Percentiles rank a stretch among this genome's conserved stretches.
Evolutionary conservation across 2,888 invertebrate species (phyloP).

Genomic region (Tenthredo mesomela): DNA sequence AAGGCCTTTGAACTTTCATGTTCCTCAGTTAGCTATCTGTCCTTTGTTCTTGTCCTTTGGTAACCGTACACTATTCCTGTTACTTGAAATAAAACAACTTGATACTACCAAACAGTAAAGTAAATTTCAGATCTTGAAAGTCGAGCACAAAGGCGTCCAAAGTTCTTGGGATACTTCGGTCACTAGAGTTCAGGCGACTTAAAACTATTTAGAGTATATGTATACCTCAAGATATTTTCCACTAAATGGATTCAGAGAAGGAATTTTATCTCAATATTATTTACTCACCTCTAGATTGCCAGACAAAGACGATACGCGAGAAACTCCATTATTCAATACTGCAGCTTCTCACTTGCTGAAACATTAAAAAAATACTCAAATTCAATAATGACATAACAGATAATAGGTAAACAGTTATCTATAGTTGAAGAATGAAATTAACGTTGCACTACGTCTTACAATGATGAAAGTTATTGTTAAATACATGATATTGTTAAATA

Average conservation of each 20-base stretch:
- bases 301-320: neutral
- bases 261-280: neutral
- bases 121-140: slow-evolving; percentile 30
- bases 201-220: neutral
- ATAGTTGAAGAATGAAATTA: too few species aligned
- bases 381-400: neutral
- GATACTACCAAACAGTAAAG: neutral
- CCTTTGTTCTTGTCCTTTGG: slow-evolving; percentile 16
- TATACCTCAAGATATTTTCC: neutral
- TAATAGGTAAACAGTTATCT: too few species aligned
- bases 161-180: slow-evolving; percentile 5
- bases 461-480: neutral
- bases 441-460: neutral
- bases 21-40: neutral
- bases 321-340: neutral
- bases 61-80: neutral
- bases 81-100: slow-evolving; percentile 39
- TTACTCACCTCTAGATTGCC: neutral
- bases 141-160: neutral
- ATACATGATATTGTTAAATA: neutral
- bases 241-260: neutral
- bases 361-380: neutral
- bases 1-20: slow-evolving; percentile 26
- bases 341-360: neutral
- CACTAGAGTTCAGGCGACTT: slow-evolving; percentile 7